Evolutionary conservation across 2,888 invertebrate species (phyloP).

Genomic region (Phengaris arion): DNA sequence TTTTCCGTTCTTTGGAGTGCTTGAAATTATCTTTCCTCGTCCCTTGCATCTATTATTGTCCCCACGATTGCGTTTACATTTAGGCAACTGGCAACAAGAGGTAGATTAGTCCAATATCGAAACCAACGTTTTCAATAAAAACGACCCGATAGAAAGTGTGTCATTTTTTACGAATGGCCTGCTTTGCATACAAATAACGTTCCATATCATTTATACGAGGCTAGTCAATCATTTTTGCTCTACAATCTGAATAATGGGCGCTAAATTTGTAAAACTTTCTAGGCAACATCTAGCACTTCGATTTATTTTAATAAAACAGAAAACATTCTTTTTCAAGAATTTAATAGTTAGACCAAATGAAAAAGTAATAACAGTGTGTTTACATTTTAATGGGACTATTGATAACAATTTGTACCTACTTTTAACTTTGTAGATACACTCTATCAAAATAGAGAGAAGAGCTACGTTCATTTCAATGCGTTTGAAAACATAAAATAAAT

Average conservation of each 20-base stretch:
- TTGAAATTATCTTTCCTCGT: conserved; percentile 40
- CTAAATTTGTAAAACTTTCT: conserved; percentile 1
- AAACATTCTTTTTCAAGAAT: not conserved
- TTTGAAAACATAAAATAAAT: not conserved
- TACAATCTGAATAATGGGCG: not conserved
- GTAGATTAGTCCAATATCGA: conserved; percentile 21
- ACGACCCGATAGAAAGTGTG: conserved; percentile 31
- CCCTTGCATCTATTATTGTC: conserved; percentile 54
- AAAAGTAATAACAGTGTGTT: not conserved
- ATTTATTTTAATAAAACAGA: not conserved
- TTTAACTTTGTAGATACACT: too few relatives aligned
- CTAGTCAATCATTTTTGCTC: conserved; percentile 27
- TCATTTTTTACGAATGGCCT: conserved; percentile 33
- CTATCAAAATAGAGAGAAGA: too few relatives aligned
- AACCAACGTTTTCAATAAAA: conserved; percentile 31
- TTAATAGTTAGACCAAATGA: not conserved
- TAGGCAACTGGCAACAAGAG: conserved; percentile 21
- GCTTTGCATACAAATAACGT: conserved; percentile 31
- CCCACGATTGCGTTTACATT: conserved; percentile 39
- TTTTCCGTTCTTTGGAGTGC: not conserved
- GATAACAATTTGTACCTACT: too few relatives aligned
- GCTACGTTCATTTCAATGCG: too few relatives aligned
- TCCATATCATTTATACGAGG: conserved; percentile 33
- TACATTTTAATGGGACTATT: not conserved
- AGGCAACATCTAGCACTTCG: not conserved